Evolutionary conservation across 2,113 vertebrate species (phyloP), one percentile per base, ranked within the genome.

Genomic region (Ceratotherium simum): DNA sequence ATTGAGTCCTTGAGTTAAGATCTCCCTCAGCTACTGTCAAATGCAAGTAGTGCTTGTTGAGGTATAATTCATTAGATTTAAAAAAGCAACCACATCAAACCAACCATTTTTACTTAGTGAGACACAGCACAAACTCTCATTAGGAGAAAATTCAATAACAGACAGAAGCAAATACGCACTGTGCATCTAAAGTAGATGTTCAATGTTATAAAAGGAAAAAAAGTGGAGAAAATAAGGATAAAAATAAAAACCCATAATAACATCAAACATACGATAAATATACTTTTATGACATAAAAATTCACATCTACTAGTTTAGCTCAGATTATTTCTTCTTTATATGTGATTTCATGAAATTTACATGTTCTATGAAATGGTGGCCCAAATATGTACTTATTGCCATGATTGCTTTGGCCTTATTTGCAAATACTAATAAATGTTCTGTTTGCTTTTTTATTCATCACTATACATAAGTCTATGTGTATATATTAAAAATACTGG

Each of bases 1-100:
- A 94, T 23, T 98, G 92, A 90, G 67, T 95, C 98, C 96, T 98
- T 96, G 90, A 93, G 96, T 86, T 95, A 98, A 89, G 91, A 98
- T 85, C 85, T 86, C 86, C 76, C 42, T 97, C 81, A 87, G 96
- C 97, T 96, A 97, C 58, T 89, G 73, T 84, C 88, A 98, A 92
- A 92, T 87, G 64, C 79, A 97, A 85, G 64, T 51, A 92, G 16
- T 60, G 64, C 92, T 70, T 86, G 73, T 60, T 94, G 56, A 96
- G 58, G 1, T 97, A 85, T 46, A 97, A 98, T 72, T 95, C 42
- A 96, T 91, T 73, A 97, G 48, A 98, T 96, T 48, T 58, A 92
- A 96, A 12, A 36, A 97, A 69, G 81, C 33, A 97, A 33, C 39
- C 69, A 48, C 39, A 96, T 89, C 48, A 90, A 91, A 69, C 39